These are phyloP conservation scores for Buathra laborator DNA, from an alignment of 2,888 invertebrate genomes.

Conservation along the genomic window DNA sequence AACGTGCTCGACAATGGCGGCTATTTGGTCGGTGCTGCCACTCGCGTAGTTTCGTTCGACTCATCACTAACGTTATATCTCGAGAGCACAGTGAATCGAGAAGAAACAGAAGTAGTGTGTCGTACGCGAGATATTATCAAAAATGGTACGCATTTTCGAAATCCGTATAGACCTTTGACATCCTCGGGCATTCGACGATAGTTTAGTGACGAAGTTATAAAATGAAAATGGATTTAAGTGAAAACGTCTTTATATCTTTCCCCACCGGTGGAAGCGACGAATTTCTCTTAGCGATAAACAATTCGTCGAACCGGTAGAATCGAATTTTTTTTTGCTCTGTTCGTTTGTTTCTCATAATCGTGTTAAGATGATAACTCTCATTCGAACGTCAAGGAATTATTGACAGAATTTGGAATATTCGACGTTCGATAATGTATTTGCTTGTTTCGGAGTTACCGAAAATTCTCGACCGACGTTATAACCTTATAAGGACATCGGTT, in stretches of 20 bases:
- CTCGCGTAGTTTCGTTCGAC: not conserved
- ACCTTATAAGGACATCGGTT: slow-evolving; percentile 77
- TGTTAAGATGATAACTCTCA: not conserved
- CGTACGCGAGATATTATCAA: slow-evolving; percentile 50
- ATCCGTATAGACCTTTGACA: slow-evolving; percentile 46
- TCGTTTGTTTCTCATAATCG: slow-evolving; percentile 21
- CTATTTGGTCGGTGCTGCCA: slow-evolving; percentile 38
- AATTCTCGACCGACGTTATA: slow-evolving; percentile 64
- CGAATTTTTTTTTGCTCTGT: not conserved
- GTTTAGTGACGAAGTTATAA: slow-evolving; percentile 7
- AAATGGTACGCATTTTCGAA: slow-evolving; percentile 63
- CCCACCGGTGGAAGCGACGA: slow-evolving; percentile 42
- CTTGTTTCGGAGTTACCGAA: slow-evolving; percentile 40
- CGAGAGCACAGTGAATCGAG: slow-evolving; percentile 52
- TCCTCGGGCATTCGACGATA: slow-evolving; percentile 20
- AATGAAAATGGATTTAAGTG: slow-evolving; percentile 31
- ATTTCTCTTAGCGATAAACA: slow-evolving; percentile 59
- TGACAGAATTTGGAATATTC: not conserved
- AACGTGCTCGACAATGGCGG: slow-evolving; percentile 44
- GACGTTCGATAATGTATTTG: not conserved
- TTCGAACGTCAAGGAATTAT: not conserved
- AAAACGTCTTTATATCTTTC: slow-evolving; percentile 43
- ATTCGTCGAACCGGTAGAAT: slow-evolving; percentile 60
- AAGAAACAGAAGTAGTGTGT: slow-evolving; percentile 53
- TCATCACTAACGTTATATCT: slow-evolving; percentile 24